phyloP scores from a whole-genome alignment of 2,797 vertebrate species.

The Decapterus maruadsi region DNA sequence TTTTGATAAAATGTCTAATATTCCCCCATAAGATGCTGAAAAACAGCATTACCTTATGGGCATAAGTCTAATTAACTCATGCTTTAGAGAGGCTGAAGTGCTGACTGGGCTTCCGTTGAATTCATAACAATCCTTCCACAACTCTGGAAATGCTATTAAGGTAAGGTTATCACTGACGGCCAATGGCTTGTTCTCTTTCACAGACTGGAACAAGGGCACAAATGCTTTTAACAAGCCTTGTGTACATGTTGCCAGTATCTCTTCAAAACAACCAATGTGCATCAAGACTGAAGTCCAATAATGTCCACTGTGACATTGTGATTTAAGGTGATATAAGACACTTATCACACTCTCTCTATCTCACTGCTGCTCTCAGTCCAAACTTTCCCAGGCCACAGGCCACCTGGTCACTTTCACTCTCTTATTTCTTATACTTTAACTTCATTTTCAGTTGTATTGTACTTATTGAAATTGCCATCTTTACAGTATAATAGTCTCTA shows the following conservation, averaged over 20 bases:
- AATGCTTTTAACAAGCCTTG: conserved; percentile 47
- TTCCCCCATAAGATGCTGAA: conserved; percentile 34
- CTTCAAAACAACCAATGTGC: conserved; percentile 30
- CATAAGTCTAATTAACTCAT: conserved; percentile 55
- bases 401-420: background rate
- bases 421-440: background rate
- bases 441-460: background rate
- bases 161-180: conserved; percentile 35
- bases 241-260: conserved; percentile 1
- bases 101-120: conserved; percentile 42
- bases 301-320: conserved; percentile 16
- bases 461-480: conserved; percentile 12
- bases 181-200: conserved; percentile 51
- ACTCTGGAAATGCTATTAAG: conserved; percentile 28
- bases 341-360: conserved; percentile 32
- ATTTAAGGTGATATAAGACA: conserved; percentile 31
- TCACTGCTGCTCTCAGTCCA: conserved; percentile 33
- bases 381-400: background rate
- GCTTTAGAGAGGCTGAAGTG: conserved; percentile 42
- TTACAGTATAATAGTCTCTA: background rate
- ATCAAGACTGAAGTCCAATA: conserved; percentile 31
- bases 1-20: conserved; percentile 48
- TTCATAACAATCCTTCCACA: conserved; percentile 17
- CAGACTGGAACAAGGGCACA: conserved; percentile 61
- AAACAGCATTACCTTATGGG: conserved; percentile 37